Base-by-base conservation (phyloP, 2,888 invertebrate genomes). In the Chymomyza procnemis region DNA sequence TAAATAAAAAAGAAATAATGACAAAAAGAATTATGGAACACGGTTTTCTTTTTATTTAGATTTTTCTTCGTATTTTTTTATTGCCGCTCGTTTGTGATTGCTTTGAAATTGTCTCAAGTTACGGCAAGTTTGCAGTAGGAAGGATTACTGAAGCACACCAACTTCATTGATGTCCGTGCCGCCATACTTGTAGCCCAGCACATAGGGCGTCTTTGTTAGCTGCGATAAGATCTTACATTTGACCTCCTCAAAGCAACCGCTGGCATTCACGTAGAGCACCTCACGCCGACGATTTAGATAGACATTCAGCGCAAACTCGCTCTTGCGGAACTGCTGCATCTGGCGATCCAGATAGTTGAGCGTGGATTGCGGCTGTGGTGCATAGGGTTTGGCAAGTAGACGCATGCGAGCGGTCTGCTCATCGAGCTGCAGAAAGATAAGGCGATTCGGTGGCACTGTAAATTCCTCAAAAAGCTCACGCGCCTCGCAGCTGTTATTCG, bases 391-490 rank as follows among this genome's bases (percentile, higher is more conserved):
- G 41, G 75, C 78, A 2, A 84, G 6, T 0, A 88, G 61, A 1
- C 91, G 84, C 47, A 80, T 76, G 30, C 87, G 66, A 2, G 88
- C 87, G 64, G 82, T 73, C 1, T 62, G 69, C 68, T 89, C 87
- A 0, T 80, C 73, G 64, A 90, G 85, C 64, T 89, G 86, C 6
- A 91, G 61, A 52, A 88, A 88, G 3, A 90, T 74, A 9, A 90
- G 66, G 22, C 87, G 88, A 80, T 94, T 94, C 0, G 94, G 94
- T 0, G 93, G 93, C 9, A 92, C 91, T n/a, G 92, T 85, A 61
- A 91, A 91, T 69, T 75, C 62, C 47, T 90, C 85, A 34, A 94
- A 92, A 2, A 94, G 79, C 61, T 91, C 88, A 68, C 92, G 90
- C 48, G 94, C 92, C 76, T 94, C 94, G 5, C 90, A 89, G 0